These are phyloP conservation scores for Mycalesis mineus DNA, from an alignment of 2,888 invertebrate species.

Conservation along the genomic window DNA sequence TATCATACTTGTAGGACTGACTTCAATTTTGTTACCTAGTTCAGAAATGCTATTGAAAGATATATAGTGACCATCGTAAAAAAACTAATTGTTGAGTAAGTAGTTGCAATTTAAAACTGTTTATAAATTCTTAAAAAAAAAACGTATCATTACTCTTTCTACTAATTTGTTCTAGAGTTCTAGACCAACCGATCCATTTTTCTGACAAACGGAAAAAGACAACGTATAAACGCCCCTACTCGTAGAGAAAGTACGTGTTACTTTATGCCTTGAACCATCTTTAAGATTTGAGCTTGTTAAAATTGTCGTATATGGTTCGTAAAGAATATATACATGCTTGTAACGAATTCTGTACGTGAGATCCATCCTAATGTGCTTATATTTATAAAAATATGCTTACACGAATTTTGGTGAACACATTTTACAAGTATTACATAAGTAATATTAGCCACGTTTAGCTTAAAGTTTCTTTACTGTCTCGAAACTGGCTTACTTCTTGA, in stretches of 20 bases:
- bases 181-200: background rate
- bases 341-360: constrained; percentile 25
- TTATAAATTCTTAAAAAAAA: too few relatives aligned
- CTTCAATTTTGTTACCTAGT: too few relatives aligned
- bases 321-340: constrained; percentile 12
- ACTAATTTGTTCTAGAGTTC: too few relatives aligned
- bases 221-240: background rate
- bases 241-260: background rate
- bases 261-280: constrained; percentile 19
- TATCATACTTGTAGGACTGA: too few relatives aligned
- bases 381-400: constrained; percentile 6
- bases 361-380: constrained; percentile 12
- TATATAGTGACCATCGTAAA: too few relatives aligned
- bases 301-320: constrained; percentile 32
- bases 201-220: background rate
- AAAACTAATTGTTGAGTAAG: too few relatives aligned
- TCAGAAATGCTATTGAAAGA: too few relatives aligned
- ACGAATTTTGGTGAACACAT: constrained; percentile 9
- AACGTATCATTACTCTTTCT: too few relatives aligned
- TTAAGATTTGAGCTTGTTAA: constrained; percentile 33
- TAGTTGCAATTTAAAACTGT: too few relatives aligned
- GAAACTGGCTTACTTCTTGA: background rate
- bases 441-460: constrained; percentile 3
- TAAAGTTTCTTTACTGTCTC: background rate
- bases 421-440: constrained; percentile 5